phyloP scores from a whole-genome alignment of 2,113 vertebrate genomes.

The Potamarius usumacintae region DNA sequence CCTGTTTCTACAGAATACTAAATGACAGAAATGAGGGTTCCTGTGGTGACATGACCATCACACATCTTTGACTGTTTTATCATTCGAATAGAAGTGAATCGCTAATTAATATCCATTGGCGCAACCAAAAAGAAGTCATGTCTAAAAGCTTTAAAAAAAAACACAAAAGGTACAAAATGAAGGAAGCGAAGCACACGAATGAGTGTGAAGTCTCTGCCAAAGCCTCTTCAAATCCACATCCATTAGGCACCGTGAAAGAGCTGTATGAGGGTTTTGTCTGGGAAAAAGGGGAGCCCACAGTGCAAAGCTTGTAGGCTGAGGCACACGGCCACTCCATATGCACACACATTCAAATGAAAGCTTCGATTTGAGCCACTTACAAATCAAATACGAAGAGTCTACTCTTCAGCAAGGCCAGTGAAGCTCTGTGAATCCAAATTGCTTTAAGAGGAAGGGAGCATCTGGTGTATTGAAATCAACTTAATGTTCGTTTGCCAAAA shows the following conservation, averaged over 20 bases:
- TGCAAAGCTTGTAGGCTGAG: conserved; percentile 36
- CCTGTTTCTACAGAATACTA: conserved; percentile 3
- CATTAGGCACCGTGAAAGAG: conserved; percentile 54
- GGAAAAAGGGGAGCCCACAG: conserved; percentile 46
- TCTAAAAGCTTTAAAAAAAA: conserved; percentile 25
- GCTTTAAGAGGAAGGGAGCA: conserved; percentile 61
- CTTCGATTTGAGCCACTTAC: conserved; percentile 59
- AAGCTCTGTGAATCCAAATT: conserved; percentile 58
- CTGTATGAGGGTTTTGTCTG: conserved; percentile 52
- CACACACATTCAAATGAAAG: conserved; percentile 52
- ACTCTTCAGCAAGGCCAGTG: conserved; percentile 53
- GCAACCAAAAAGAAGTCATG: conserved; percentile 15
- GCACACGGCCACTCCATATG: conserved; percentile 54
- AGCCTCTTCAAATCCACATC: conserved; percentile 46
- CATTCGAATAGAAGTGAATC: conserved; percentile 16
- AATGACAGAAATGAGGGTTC: not conserved
- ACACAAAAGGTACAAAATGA: conserved; percentile 20
- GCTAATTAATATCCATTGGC: conserved; percentile 35
- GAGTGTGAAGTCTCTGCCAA: conserved; percentile 45
- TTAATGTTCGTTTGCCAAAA: conserved; percentile 58
- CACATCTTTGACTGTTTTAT: conserved; percentile 16
- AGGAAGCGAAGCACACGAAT: conserved; percentile 29
- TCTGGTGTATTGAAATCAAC: conserved; percentile 61
- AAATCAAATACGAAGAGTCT: conserved; percentile 55
- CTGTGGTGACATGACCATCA: conserved; percentile 1